Evolutionary conservation across 92 coral and sea anemone species (phyloP).

Genomic region (Umimayanthus kanabou): DNA sequence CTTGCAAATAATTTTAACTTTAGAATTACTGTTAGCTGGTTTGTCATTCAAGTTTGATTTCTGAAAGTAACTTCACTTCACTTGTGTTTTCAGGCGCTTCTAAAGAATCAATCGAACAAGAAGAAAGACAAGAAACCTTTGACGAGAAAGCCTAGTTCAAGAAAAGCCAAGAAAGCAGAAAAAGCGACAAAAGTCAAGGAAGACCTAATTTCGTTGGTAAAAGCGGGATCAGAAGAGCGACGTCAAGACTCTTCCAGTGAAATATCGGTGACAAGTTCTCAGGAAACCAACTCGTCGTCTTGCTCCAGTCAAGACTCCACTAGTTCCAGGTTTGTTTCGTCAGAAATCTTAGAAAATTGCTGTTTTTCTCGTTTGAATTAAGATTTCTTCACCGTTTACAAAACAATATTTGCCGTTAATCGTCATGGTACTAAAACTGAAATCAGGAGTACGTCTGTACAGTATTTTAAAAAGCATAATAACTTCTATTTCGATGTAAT

Average conservation of each 20-base stretch:
- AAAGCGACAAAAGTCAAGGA: conserved; percentile 15
- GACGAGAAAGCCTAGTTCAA: conserved; percentile 22
- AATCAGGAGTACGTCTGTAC: background rate
- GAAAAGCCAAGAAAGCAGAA: conserved; percentile 13
- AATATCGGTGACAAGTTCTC: conserved; percentile 13
- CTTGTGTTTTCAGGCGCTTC: background rate
- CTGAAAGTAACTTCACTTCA: background rate
- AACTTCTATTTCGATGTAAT: background rate
- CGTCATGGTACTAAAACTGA: background rate
- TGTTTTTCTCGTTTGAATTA: background rate
- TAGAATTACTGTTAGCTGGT: background rate
- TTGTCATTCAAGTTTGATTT: background rate
- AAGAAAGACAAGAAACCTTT: conserved; percentile 31
- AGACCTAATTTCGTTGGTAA: background rate
- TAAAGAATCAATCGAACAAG: conserved; percentile 27
- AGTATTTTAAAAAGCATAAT: too few relatives aligned
- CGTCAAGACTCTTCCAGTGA: conserved; percentile 16
- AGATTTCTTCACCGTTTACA: background rate
- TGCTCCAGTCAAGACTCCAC: conserved; percentile 33
- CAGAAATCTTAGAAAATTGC: background rate
- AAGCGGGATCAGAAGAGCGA: background rate
- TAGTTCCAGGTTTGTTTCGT: conserved; percentile 14
- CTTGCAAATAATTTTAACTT: background rate
- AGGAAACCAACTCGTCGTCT: conserved; percentile 4
- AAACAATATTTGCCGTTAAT: too few relatives aligned